Evolutionary conservation across 2,797 vertebrate genomes (phyloP), one percentile per base, ranked within the genome.

Genomic region (Galagoides demidoff): DNA sequence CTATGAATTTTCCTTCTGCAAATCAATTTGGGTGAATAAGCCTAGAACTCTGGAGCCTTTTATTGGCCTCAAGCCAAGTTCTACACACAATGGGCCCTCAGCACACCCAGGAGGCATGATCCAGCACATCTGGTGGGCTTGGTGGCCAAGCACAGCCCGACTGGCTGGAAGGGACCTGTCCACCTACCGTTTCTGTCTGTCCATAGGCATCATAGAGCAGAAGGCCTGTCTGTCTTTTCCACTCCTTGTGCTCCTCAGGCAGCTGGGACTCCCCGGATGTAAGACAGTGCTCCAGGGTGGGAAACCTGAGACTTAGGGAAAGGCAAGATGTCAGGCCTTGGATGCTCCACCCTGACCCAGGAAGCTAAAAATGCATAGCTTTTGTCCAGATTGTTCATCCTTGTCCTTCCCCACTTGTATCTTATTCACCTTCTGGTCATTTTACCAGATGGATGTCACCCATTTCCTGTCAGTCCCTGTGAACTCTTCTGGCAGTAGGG

Each of bases 101-200:
- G 34, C 23, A 34, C 11, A 13, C 7, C 0, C 1, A 16, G 2
- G 1, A 39, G 20, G n/a, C 19, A 31, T 11, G 76, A 43, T 55
- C 29, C 31, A 10, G 14, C 31, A 55, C 11, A 31, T 19, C 43
- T 14, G 16, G 16, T 45, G 25, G 45, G 31, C 45, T 39, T 10
- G 0, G 52, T 14, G 19, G 29, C 23, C 29, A 8, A 57, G n/a
- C 27, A 17, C 2, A n/a, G 27, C 27, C 13, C 8, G 43, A 9
- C 2, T n/a, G 17, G 64, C 25, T 31, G 31, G 45, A 31, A 57
- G 25, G 61, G 23, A 43, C 34, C 1, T 98, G 97, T 97, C 31
- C 34, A 92, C 96, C 1, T 98, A 99, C 99, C 45, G 98, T 99
- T 98, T 99, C 99, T 0, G 98, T 98, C 97, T 99, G 99, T 45